Evolutionary conservation across 1,140 invertebrate species (phyloP), one percentile per base, ranked within the genome.

Genomic region (Euwallacea fornicatus): DNA sequence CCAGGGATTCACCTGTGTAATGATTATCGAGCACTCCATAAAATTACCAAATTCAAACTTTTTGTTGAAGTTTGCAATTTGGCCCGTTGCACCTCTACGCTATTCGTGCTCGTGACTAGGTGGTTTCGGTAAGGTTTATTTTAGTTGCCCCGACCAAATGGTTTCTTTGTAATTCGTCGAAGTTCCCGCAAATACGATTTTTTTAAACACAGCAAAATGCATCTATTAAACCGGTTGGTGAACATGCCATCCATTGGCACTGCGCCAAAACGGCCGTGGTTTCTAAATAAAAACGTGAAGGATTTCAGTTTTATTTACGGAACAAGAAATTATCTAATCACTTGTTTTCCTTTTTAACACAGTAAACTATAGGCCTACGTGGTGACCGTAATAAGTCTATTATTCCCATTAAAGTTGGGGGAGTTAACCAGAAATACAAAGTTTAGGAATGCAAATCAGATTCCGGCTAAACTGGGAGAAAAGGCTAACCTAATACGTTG

Each of bases 241-340:
- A 46, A 47, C 42, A 33, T 33, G 53, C 42, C 54, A 66, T n/a
- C 9, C 11, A 11, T 33, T 68, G 66, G 66, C 66, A 60, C 7
- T 10, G 9, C 13, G 47, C 66, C 66, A 68, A 60, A 46, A 50
- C 16, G 46, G 21, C 55, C 55, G 43, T 55, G 41, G 42, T 68
- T 68, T 68, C 66, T 68, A 68, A 68, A 68, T 60, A 68, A 68
- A 68, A 68, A 68, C 41, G 7, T 50, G 56, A 68, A 68, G 66
- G 66, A 55, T 68, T 68, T 68, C 50, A 6, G 15, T 68, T 42
- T 59, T 68, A 60, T 68, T 59, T 68, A 47, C 56, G 10, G 54
- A 56, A 68, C 54, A 50, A 10, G 46, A 50, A 50, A 50, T 50
- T 50, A 50, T 50, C 46, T 50, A 50, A 50, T 50, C 46, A 50